These are phyloP conservation scores for Brachymystax lenok DNA, from an alignment of 2,797 vertebrate genomes.

Conservation along the genomic window DNA sequence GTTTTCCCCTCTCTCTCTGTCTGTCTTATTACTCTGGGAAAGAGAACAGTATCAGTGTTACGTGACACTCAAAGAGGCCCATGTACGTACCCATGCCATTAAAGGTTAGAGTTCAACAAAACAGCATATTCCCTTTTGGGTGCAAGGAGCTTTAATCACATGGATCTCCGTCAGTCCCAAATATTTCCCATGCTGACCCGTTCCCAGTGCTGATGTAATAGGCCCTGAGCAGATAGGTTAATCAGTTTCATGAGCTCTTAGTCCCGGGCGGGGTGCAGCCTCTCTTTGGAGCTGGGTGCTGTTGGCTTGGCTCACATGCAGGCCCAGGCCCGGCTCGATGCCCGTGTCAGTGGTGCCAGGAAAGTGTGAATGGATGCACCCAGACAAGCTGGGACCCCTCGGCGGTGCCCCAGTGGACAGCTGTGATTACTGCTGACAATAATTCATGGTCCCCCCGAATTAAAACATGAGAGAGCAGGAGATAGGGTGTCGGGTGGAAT, in stretches of 20 bases:
- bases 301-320: conserved; percentile 40
- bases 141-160: not conserved
- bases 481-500: conserved; percentile 56
- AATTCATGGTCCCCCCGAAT: conserved; percentile 78
- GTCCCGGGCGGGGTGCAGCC: conserved; percentile 48
- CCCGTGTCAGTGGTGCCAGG: conserved; percentile 57
- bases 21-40: conserved; percentile 54
- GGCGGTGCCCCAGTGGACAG: conserved; percentile 66
- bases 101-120: conserved; percentile 39
- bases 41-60: conserved; percentile 47
- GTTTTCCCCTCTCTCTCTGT: too few species aligned
- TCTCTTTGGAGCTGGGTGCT: conserved; percentile 50
- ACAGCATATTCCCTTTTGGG: conserved; percentile 18
- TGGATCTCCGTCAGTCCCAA: conserved; percentile 40
- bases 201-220: conserved; percentile 45
- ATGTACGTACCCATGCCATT: conserved; percentile 29
- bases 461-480: conserved; percentile 67
- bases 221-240: conserved; percentile 47
- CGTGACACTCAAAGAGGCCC: conserved; percentile 42
- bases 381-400: conserved; percentile 69
- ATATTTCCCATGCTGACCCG: conserved; percentile 34
- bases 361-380: conserved; percentile 68
- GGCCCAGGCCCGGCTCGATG: conserved; percentile 42
- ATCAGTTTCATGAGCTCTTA: conserved; percentile 54
- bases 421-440: conserved; percentile 77